phyloP scores from a whole-genome alignment of 1,140 invertebrate species.

The Macrocentrus cingulum region DNA sequence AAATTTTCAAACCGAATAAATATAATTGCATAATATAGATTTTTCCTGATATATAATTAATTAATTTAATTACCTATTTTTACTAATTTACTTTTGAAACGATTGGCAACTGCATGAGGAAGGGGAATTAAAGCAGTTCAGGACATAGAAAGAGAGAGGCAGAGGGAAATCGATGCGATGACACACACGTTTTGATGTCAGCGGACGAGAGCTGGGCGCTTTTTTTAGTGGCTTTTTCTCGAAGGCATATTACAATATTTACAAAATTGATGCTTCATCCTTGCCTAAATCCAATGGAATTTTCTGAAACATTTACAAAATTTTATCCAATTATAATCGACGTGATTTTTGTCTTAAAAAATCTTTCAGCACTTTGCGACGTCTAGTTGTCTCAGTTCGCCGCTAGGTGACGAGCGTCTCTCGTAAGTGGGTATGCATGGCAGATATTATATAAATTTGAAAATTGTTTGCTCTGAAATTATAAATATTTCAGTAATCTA shows the following conservation, averaged over 20 bases:
- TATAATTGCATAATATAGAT: too few relatives aligned
- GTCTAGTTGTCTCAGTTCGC: not conserved
- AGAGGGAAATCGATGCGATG: conserved; percentile 16
- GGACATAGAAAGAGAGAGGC: conserved; percentile 16
- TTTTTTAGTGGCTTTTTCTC: too few relatives aligned
- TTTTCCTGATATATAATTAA: too few relatives aligned
- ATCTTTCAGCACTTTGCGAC: not conserved
- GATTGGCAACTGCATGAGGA: not conserved
- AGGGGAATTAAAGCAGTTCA: conserved; percentile 1
- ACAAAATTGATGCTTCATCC: conserved; percentile 43
- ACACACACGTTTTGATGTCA: conserved; percentile 15
- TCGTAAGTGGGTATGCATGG: not conserved
- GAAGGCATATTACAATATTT: conserved; percentile 54
- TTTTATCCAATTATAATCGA: not conserved
- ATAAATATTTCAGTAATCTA: too few relatives aligned
- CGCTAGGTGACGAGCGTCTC: not conserved
- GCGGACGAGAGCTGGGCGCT: conserved; percentile 37
- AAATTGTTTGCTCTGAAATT: too few relatives aligned
- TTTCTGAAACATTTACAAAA: not conserved
- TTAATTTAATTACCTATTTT: too few relatives aligned
- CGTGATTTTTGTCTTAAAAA: not conserved
- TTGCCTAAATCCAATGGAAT: not conserved
- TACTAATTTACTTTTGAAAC: too few relatives aligned
- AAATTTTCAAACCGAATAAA: too few relatives aligned
- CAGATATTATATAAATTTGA: too few relatives aligned